phyloP scores from a whole-genome alignment of 2,888 invertebrate species.

The Gordius sp. region DNA sequence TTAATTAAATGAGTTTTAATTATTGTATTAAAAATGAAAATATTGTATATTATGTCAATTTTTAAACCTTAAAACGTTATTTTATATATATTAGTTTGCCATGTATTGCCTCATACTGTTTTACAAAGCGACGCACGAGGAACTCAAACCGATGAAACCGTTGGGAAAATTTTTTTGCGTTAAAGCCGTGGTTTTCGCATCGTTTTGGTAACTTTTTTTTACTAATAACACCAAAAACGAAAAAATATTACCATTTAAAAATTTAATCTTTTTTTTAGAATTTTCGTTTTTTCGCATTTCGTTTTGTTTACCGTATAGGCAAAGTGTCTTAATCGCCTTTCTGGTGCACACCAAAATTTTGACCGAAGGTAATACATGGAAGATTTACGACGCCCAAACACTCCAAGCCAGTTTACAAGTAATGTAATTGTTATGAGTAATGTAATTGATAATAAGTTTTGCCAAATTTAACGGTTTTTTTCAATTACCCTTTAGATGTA shows the following conservation, averaged over 20 bases:
- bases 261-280: too few species aligned
- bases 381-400: background rate
- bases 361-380: conserved; percentile 8
- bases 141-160: conserved; percentile 67
- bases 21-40: background rate
- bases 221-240: too few species aligned
- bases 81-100: too few species aligned
- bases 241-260: too few species aligned
- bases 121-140: conserved; percentile 58
- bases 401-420: conserved; percentile 9
- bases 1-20: background rate
- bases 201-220: conserved; percentile 63
- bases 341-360: background rate
- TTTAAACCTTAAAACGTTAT: too few species aligned
- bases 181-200: conserved; percentile 85
- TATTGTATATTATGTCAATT: conserved; percentile 14
- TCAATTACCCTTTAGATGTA: too few species aligned
- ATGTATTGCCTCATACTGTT: conserved; percentile 85
- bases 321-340: conserved; percentile 7
- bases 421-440: too few species aligned
- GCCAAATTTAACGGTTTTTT: too few species aligned
- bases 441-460: too few species aligned
- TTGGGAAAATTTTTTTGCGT: conserved; percentile 81
- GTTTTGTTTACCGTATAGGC: too few species aligned
- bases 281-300: too few species aligned